Conservation (phyloP, 2,888 invertebrate species). For the Ectropis crepuscularia region DNA sequence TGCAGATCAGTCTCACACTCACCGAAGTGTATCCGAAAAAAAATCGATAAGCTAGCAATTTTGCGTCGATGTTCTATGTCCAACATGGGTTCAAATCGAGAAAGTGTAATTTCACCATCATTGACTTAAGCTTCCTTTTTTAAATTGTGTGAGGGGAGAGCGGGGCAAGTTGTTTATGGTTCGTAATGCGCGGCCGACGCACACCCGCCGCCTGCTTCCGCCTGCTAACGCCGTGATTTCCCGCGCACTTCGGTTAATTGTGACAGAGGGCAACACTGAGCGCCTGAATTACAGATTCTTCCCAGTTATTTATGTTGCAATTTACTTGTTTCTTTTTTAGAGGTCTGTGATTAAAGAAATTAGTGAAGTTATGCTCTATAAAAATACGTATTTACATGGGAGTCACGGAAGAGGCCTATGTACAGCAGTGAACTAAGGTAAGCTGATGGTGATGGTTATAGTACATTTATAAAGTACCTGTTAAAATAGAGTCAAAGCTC, state of each 20-base stretch:
- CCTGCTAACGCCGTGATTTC: slow-evolving; percentile 45
- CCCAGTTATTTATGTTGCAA: slow-evolving; percentile 71
- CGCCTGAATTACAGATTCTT: slow-evolving; percentile 69
- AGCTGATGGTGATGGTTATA: too few species aligned
- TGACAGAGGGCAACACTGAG: slow-evolving; percentile 60
- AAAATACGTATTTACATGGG: background rate
- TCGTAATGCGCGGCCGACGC: slow-evolving; percentile 37
- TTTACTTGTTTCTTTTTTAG: slow-evolving; percentile 58
- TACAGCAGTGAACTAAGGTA: too few species aligned
- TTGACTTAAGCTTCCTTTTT: background rate
- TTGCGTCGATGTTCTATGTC: too few species aligned
- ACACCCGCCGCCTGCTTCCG: slow-evolving; percentile 41
- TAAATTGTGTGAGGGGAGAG: slow-evolving; percentile 4
- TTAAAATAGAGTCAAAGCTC: too few species aligned
- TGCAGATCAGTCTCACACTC: too few species aligned
- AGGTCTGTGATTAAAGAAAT: slow-evolving; percentile 33
- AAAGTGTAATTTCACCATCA: too few species aligned
- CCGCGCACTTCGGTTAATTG: slow-evolving; percentile 61
- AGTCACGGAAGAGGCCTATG: background rate
- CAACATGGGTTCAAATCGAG: too few species aligned
- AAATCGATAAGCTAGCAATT: too few species aligned
- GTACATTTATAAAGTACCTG: too few species aligned
- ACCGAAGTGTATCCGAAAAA: too few species aligned
- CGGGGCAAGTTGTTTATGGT: slow-evolving; percentile 17
- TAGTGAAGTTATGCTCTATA: background rate